These are phyloP conservation scores for Chloroceryle amazona DNA, from an alignment of 2,797 vertebrate species.

Conservation along the genomic window DNA sequence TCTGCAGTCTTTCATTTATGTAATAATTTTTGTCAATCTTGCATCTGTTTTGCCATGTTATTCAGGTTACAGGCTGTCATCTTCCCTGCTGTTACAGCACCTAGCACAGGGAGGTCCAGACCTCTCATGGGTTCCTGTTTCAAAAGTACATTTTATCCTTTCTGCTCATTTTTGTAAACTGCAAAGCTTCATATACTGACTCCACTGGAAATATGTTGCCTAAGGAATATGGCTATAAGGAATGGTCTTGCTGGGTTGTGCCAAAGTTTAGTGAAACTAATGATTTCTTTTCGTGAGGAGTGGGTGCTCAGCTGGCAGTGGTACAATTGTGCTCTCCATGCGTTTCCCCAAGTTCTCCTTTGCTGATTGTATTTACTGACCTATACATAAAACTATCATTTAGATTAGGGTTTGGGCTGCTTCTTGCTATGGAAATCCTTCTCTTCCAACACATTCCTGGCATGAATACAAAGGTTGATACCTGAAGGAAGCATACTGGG, in stretches of 20 bases:
- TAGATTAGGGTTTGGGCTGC: not conserved
- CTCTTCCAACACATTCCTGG: not conserved
- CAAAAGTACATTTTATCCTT: not conserved
- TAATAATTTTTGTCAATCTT: not conserved
- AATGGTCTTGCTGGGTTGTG: not conserved
- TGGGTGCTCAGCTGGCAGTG: not conserved
- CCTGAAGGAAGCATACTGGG: fast-evolving
- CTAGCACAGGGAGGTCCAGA: not conserved
- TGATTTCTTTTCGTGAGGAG: not conserved
- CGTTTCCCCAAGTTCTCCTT: not conserved
- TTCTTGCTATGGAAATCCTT: not conserved
- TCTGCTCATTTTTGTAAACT: not conserved
- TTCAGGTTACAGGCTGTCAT: not conserved
- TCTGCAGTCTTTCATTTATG: not conserved
- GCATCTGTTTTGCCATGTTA: not conserved
- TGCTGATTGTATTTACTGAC: not conserved
- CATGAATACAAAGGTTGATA: not conserved
- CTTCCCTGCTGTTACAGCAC: not conserved
- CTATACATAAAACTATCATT: not conserved
- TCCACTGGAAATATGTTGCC: not conserved
- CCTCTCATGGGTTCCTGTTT: not conserved
- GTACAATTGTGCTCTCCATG: not conserved
- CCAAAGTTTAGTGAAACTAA: not conserved
- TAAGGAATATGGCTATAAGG: not conserved
- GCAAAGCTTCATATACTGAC: not conserved